These are phyloP conservation scores for Malthinus flaveolus DNA, from an alignment of 2,888 invertebrate genomes.

Conservation along the genomic window DNA sequence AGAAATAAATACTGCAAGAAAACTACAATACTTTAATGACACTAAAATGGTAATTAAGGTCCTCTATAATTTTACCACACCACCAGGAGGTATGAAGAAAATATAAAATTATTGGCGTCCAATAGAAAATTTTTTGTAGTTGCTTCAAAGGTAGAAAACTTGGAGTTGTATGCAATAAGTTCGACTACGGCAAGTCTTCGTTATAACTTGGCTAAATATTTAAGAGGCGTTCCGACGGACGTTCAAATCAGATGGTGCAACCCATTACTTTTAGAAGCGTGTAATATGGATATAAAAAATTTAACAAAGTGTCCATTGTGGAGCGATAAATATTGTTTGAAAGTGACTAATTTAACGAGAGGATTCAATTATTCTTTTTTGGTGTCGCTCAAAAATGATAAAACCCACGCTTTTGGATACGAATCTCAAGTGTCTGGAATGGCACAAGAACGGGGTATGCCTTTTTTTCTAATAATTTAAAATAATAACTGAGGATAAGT, in stretches of 20 bases:
- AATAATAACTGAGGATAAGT: not conserved
- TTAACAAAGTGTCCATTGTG: slow-evolving; percentile 44
- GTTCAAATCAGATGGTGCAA: slow-evolving; percentile 43
- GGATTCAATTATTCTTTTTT: slow-evolving; percentile 39
- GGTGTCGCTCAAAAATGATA: slow-evolving; percentile 44
- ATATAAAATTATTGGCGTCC: not conserved
- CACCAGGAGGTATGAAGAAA: slow-evolving; percentile 42
- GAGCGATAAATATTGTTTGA: slow-evolving; percentile 44
- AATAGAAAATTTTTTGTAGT: slow-evolving; percentile 37
- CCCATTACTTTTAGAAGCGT: slow-evolving; percentile 38
- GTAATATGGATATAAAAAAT: slow-evolving; percentile 34
- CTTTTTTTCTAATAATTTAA: not conserved
- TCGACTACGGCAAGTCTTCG: slow-evolving; percentile 41
- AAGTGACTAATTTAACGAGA: slow-evolving; percentile 39
- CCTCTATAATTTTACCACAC: slow-evolving; percentile 42
- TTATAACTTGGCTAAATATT: slow-evolving; percentile 43
- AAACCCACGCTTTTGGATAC: slow-evolving; percentile 42
- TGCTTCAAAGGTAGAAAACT: slow-evolving; percentile 41
- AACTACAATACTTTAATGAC: slow-evolving; percentile 22
- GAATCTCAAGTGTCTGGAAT: slow-evolving; percentile 35
- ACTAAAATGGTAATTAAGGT: slow-evolving; percentile 21
- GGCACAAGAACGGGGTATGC: slow-evolving; percentile 41
- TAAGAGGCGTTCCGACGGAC: slow-evolving; percentile 39
- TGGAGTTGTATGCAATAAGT: slow-evolving; percentile 48
- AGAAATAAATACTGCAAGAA: slow-evolving; percentile 38